Conservation (phyloP, 2,888 invertebrate genomes). For the Callinectes sapidus region DNA sequence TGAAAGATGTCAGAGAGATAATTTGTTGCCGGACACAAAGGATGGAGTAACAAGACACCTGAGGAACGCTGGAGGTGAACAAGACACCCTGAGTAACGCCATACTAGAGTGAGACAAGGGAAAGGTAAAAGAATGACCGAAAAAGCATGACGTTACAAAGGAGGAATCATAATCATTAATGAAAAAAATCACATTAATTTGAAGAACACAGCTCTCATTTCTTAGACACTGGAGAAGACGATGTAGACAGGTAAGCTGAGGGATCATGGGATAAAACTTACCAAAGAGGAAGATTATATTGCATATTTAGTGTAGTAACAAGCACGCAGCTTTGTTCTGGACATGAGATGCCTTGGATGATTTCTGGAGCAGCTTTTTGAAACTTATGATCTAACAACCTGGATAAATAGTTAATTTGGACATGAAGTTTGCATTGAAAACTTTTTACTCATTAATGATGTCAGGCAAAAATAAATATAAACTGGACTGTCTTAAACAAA, state of each 20-base stretch:
- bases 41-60: constrained; percentile 10
- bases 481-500: too few species aligned
- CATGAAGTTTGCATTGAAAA: too few species aligned
- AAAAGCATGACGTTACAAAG: neutral
- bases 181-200: neutral
- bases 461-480: too few species aligned
- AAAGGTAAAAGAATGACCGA: neutral
- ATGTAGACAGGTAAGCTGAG: neutral
- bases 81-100: neutral
- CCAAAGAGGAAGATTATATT: neutral
- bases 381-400: neutral
- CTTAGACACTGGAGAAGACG: neutral
- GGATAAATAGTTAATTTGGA: neutral
- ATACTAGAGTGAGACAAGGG: neutral
- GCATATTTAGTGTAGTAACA: neutral
- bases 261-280: neutral
- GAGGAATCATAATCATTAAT: neutral
- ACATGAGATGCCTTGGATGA: neutral
- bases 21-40: constrained; percentile 21
- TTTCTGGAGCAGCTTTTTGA: neutral
- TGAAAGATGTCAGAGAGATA: constrained; percentile 10
- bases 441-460: too few species aligned
- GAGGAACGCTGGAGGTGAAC: neutral
- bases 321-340: neutral
- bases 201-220: neutral